Percentiles rank a stretch among this genome's conserved stretches.
Conservation (phyloP, 2,113 vertebrate genomes). For the Hassar affinis region DNA sequence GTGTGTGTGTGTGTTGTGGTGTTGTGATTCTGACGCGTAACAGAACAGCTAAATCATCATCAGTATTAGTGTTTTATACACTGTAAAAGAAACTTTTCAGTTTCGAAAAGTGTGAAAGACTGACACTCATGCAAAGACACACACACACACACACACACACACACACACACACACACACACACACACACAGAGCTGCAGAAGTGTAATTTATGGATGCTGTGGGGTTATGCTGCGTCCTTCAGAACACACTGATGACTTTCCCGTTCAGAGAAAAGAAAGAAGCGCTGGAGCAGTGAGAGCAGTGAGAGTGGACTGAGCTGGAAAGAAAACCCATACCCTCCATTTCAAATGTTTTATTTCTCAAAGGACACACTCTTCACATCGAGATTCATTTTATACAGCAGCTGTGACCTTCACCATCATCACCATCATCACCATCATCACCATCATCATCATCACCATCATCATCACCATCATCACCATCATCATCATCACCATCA, state of each 20-base stretch:
- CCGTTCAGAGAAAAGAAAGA: conserved; percentile 1
- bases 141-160: neutral
- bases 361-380: neutral
- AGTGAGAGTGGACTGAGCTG: neutral
- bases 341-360: neutral
- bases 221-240: neutral
- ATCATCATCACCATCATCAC: too few relatives aligned
- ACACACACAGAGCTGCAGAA: neutral
- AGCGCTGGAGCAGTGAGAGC: too few relatives aligned
- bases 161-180: neutral
- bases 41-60: too few relatives aligned
- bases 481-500: too few relatives aligned
- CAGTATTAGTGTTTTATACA: too few relatives aligned
- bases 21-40: too few relatives aligned
- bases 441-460: too few relatives aligned
- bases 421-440: too few relatives aligned
- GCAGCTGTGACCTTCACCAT: neutral
- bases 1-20: too few relatives aligned
- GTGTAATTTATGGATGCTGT: conserved; percentile 2
- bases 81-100: too few relatives aligned
- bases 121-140: too few relatives aligned
- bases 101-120: too few relatives aligned
- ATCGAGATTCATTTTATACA: neutral
- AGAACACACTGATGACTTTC: neutral
- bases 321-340: neutral